Percentiles rank a stretch among this genome's conserved stretches.
Evolutionary conservation across 2,113 vertebrate genomes (phyloP).

Genomic region (Tichodroma muraria): DNA sequence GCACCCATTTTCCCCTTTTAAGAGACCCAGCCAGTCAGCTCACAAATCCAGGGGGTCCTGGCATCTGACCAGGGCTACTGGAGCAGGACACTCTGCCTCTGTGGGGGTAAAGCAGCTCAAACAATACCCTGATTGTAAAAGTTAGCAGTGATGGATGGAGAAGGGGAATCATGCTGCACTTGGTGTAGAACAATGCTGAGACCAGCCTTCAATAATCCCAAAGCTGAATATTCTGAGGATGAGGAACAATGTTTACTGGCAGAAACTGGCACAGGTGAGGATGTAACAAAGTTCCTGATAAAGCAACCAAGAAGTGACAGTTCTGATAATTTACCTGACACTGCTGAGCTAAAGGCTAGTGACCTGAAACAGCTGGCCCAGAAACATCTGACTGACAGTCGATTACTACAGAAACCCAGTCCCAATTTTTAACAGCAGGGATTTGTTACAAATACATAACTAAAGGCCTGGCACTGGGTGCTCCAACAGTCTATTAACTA

Average conservation of each 20-base stretch:
- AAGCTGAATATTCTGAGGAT: neutral
- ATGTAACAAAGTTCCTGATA: neutral
- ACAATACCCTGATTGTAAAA: neutral
- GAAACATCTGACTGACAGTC: neutral
- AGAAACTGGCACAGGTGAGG: neutral
- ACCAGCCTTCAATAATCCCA: neutral
- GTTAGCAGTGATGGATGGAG: neutral
- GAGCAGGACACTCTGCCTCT: neutral
- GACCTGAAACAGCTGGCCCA: neutral
- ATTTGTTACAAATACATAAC: neutral
- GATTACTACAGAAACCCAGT: neutral
- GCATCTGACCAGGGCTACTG: neutral
- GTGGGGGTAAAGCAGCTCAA: neutral
- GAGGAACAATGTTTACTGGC: neutral
- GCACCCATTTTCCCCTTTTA: neutral
- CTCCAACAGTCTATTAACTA: neutral
- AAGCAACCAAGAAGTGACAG: neutral
- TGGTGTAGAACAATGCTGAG: neutral
- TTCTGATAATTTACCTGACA: neutral
- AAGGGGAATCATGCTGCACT: neutral
- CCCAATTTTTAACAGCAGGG: neutral
- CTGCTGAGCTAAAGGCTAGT: neutral
- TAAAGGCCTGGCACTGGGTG: neutral
- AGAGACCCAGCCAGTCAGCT: neutral
- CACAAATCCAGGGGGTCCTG: neutral